Percentiles rank a stretch among this genome's conserved stretches.
Conservation (phyloP, 2,797 vertebrate species). For the Macropodus opercularis region DNA sequence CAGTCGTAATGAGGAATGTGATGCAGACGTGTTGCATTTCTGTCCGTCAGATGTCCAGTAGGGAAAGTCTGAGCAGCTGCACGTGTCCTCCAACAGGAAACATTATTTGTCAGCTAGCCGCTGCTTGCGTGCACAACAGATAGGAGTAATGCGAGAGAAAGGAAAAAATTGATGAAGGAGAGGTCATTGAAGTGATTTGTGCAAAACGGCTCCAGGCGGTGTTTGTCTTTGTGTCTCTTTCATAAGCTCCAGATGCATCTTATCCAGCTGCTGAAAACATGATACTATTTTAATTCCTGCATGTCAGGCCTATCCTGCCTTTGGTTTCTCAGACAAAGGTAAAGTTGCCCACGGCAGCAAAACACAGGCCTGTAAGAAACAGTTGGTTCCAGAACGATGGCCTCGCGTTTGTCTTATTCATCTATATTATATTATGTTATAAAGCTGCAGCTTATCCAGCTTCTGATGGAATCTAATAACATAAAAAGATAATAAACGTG, state of each 20-base stretch:
- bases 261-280: constrained; percentile 7
- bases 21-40: constrained; percentile 81
- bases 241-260: constrained; percentile 4
- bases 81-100: constrained; percentile 41
- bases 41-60: constrained; percentile 68
- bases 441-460: constrained; percentile 55
- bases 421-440: constrained; percentile 74
- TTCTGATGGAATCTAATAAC: constrained; percentile 61
- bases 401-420: constrained; percentile 71
- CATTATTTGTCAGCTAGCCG: constrained; percentile 30
- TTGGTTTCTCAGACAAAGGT: constrained; percentile 15
- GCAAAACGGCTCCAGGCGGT: constrained; percentile 15
- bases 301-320: background rate
- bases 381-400: constrained; percentile 72
- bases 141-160: constrained; percentile 6
- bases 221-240: constrained; percentile 18
- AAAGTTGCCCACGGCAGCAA: constrained; percentile 15
- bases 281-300: constrained; percentile 1
- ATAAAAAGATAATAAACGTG: constrained; percentile 24
- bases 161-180: constrained; percentile 2
- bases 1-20: constrained; percentile 79
- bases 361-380: constrained; percentile 52
- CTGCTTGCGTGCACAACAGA: constrained; percentile 11
- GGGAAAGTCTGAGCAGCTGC: constrained; percentile 58
- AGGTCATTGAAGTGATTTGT: constrained; percentile 27